Base-by-base conservation (phyloP, 1,140 invertebrate species). In the Drosophila asahinai region DNA sequence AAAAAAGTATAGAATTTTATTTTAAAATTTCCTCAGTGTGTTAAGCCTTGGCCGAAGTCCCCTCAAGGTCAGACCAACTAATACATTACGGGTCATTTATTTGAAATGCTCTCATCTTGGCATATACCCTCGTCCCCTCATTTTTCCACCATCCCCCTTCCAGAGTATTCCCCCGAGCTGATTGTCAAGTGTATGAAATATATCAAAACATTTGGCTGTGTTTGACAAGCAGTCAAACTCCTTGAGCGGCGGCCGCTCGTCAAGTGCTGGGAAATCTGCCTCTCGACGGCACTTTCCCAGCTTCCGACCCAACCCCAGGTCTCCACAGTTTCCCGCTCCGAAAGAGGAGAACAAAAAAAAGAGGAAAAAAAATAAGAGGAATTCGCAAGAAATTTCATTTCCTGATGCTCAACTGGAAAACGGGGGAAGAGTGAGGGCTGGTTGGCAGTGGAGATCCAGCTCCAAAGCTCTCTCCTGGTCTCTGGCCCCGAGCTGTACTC, bases 371-470 rank as follows among this genome's bases (percentile, higher is more conserved):
- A 59, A 25, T 47, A 77, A 57, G 43, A 87, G 71, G 74, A 89
- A 90, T 89, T 81, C 63, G 74, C 51, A 89, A 89, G 84, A 89
- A 90, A 89, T 89, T 89, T 89, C 86, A 89, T 89, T 89, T 89
- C 84, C 84, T 84, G 84, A 60, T 76, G 78, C 66, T 81, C 78
- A 75, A 87, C 84, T 74, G 77, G 72, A 63, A 42, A 87, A 57
- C 48, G 51, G 51, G 27, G 71, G 54, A 19, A 22, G 33, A n/a
- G 40, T 19, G 30, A 36, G 33, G 4, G 30, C 1, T 33, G 30
- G 30, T 12, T 45, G 19, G 25, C 30, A 19, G 33, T 8, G 15
- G n/a, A 15, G 51, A 17, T 47, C 36, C 60, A 40, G 19, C 17
- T 25, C 43, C 65, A 65, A 60, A 73, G 27, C 62, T 57, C 59